Evolutionary conservation across 2,113 vertebrate species (phyloP), one percentile per base, ranked within the genome.

Genomic region (Butorides virescens): DNA sequence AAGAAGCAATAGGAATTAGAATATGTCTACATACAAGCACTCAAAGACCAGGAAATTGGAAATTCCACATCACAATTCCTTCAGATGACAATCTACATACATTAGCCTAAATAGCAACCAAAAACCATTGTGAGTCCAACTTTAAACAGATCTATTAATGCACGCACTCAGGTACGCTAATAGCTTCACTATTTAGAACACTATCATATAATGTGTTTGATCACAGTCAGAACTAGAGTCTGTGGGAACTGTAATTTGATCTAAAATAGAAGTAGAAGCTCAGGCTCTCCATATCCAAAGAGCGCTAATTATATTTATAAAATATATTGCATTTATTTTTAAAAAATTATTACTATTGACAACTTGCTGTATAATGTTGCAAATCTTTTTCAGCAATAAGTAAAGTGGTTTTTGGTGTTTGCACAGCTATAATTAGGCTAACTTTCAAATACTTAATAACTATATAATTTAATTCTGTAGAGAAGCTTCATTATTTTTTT

Each of bases 181-280:
- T 21, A 61, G 34, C 18, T 42, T 78, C 18, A 53, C 37, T 61
- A 20, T 26, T 72, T 88, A 17, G 10, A 73, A 52, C 42, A 47
- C 12, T 21, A 15, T 34, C 0, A 1, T 61, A 29, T 9, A 55
- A 3, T 0, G 0, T 25, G 16, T 49, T 47, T 73, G 36, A 55
- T 29, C 22, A 66, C 13, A 9, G 16, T 52, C 56, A 65, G 37
- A 66, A n/a, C 11, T 47, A 46, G 50, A 32, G 13, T 25, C 26
- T 53, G 15, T 27, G 29, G 8, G 4, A 72, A 46, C 36, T 9
- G 8, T 23, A 78, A 50, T 53, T 53, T 63, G 21, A 71, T 75
- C 52, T n/a, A 30, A 67, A 62, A 75, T 19, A 10, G 30, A 87
- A 37, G 5, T 65, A 82, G 37, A 91, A 62, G 3, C 13, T 91